Evolutionary conservation across 2,797 vertebrate species (phyloP), one percentile per base, ranked within the genome.

Genomic region (Staurois parvus): DNA sequence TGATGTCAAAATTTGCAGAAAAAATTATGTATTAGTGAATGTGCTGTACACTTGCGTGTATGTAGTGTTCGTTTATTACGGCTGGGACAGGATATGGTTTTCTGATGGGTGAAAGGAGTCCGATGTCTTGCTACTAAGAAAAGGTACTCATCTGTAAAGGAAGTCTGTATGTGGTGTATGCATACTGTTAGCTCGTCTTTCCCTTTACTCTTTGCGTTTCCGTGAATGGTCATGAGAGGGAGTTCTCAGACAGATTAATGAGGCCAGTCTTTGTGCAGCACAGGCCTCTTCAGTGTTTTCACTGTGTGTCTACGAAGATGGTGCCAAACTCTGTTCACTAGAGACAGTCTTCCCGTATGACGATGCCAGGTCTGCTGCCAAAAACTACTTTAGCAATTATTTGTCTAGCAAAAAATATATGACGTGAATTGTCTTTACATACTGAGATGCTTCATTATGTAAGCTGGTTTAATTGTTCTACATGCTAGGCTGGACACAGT

Each of bases 201-300:
- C 48, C 4, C 6, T 52, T 70, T 78, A 59, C 37, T 42, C 7
- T 52, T 21, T 83, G 85, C 73, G 75, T 45, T 87, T 68, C 76
- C 76, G 56, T 52, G n/a, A 67, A 42, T 75, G 68, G 76, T 74
- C 85, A 73, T 87, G 32, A 79, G 85, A 62, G 85, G 85, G 81
- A 83, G 85, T 86, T 78, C 67, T 86, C 85, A 62, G 85, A 78
- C 81, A 83, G 79, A 86, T 72, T 83, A 86, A 83, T 79, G 76
- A 78, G 80, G 24, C 67, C 42, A 52, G 67, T 56, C 17, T 78
- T 79, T 68, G 28, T n/a, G 11, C 76, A 79, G 52, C 76, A 75
- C 79, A 86, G 79, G 66, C 30, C 29, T 42, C 30, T 56, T 52
- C 67, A 82, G 12, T 78, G 34, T 77, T 29, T 26, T 83, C 59